Evolutionary conservation across 2,888 invertebrate species (phyloP), one percentile per base, ranked within the genome.

Genomic region (Pachydiplax longipennis): DNA sequence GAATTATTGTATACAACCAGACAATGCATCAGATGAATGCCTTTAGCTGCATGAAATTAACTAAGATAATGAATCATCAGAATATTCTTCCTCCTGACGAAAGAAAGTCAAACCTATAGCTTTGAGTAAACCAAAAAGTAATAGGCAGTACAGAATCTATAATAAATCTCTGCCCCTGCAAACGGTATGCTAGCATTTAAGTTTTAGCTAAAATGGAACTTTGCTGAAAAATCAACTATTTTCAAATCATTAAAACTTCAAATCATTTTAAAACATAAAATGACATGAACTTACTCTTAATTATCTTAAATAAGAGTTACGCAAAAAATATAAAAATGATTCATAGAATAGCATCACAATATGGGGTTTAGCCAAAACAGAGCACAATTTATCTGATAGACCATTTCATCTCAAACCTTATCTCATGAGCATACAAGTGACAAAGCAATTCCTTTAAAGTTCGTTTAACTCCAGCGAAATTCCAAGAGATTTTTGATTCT

Each of bases 101-200:
- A 87, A 87, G 22, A 37, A 37, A 61, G 35, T 35, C 13, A 22
- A 87, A 87, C 87, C n/a, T 87, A 87, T 35, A 73, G 15, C 22
- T 61, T 58, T 35, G 3, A 37, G 37, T 61, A 37, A 61, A 87
- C 37, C 10, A 87, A 4, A 87, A 35, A 58, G 61, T 37, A 87
- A 87, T 22, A 61, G 87, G 61, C 65, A 87, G 65, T 65, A 35
- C 18, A 61, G n/a, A 37, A 22, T 87, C 25, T 37, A 87, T 65
- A 18, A 65, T 37, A 37, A 87, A 37, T 87, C 87, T 87, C 37
- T 61, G 87, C 87, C 87, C 87, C 87, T 87, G 87, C 87, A 87
- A 87, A 87, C 87, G 87, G 87, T 87, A 87, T 87, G 87, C 87
- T 87, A 87, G 87, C 87, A 37, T 61, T 37, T 87, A n/a, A 87